Evolutionary conservation across 2,888 invertebrate genomes (phyloP), one percentile per base, ranked within the genome.

Genomic region (Drosophila siamana): DNA sequence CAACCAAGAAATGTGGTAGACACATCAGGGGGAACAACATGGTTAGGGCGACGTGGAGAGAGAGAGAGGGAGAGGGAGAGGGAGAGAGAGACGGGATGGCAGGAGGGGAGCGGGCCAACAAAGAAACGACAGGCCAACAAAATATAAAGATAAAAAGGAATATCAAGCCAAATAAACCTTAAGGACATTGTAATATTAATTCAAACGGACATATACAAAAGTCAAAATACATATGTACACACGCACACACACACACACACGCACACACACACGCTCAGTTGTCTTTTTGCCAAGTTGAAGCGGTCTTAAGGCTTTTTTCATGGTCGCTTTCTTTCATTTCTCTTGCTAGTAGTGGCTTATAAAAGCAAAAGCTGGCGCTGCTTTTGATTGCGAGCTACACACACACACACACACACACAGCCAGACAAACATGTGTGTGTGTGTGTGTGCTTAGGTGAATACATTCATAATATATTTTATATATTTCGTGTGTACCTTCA

Each of bases 171-270:
- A 80, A 88, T 88, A 84, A 84, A 88, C 88, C 84, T 86, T 86
- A 86, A 88, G 87, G 87, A 88, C 85, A 84, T 84, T 88, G 84
- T 86, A 86, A 88, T 86, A 88, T 84, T 84, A 84, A 84, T 88
- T 88, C 87, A 88, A 84, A 88, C 88, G 87, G 88, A 86, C 84
- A 86, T 80, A 69, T 55, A 80, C 70, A 80, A 76, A 80, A 86
- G 76, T 69, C 69, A 64, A 74, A 64, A 67, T 70, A 52, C 57
- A 64, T 15, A 50, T 56, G 76, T 50, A 76, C 44, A 61, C 19
- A 43, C 44, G 43, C 15, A 60, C 48, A 72, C 24, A 26, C 28
- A 22, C 24, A 41, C 30, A 33, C 26, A 55, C 22, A 67, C 24
- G 26, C 44, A 51, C 22, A 43, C 11, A 60, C 16, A 62, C 44